Conservation (phyloP, 1,140 invertebrate species). For the Periplaneta americana region DNA sequence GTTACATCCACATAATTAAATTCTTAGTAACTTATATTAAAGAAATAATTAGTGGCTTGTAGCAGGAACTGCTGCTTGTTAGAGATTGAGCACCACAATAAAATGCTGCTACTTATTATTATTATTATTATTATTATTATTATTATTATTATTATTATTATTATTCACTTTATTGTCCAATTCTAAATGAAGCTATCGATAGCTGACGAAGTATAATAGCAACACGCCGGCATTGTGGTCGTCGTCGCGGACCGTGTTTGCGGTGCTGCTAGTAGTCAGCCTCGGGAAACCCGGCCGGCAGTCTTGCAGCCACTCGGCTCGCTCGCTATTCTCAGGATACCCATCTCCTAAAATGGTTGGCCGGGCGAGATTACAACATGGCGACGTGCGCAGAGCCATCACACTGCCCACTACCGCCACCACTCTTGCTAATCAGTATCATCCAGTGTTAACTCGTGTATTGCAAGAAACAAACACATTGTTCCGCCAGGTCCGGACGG, state of each 20-base stretch:
- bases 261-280: neutral
- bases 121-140: too few relatives aligned
- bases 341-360: constrained; percentile 32
- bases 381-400: neutral
- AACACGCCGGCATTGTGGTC: neutral
- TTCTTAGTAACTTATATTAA: too few relatives aligned
- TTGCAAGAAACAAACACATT: neutral
- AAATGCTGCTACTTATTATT: too few relatives aligned
- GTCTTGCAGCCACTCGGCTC: neutral
- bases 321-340: constrained; percentile 31
- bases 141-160: too few relatives aligned
- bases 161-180: too few relatives aligned
- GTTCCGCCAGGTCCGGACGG: neutral
- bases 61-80: too few relatives aligned
- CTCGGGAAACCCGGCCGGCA: neutral
- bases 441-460: neutral
- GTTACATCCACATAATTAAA: too few relatives aligned
- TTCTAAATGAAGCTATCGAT: too few relatives aligned
- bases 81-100: too few relatives aligned
- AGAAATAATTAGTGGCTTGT: too few relatives aligned
- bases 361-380: constrained; percentile 16
- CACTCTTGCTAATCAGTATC: neutral
- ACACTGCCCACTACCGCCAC: neutral
- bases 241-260: neutral
- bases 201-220: too few relatives aligned